Percentiles rank a stretch among this genome's conserved stretches.
phyloP scores from a whole-genome alignment of 1,140 invertebrate genomes.

The Solenopsis invicta region DNA sequence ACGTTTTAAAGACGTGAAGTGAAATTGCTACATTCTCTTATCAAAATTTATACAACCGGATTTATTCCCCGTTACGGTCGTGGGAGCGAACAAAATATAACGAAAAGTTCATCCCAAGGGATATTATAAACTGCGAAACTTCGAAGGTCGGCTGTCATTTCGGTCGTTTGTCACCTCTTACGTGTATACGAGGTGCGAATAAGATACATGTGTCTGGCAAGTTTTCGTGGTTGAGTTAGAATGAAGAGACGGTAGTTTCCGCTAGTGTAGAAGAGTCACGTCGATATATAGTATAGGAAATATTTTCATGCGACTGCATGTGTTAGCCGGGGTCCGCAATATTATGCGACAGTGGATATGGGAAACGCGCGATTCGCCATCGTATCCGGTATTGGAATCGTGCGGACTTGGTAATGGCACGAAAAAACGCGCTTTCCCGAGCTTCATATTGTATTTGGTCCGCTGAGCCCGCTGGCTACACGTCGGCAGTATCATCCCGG shows the following conservation, averaged over 20 bases:
- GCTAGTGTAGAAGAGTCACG: slow-evolving; percentile 15
- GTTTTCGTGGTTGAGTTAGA: slow-evolving; percentile 30
- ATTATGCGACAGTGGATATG: slow-evolving; percentile 19
- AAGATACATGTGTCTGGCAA: slow-evolving; percentile 51
- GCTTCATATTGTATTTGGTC: slow-evolving; percentile 53
- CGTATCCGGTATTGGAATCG: slow-evolving; percentile 36
- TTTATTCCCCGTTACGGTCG: background rate
- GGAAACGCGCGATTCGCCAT: slow-evolving; percentile 12
- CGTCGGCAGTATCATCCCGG: slow-evolving; percentile 44
- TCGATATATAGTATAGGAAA: background rate
- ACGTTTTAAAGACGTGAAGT: background rate
- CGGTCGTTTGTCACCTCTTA: slow-evolving; percentile 31
- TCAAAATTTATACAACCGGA: slow-evolving; percentile 24
- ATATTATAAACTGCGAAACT: slow-evolving; percentile 46
- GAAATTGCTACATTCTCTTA: background rate
- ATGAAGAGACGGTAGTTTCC: background rate
- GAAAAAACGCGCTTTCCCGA: background rate
- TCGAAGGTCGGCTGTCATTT: slow-evolving; percentile 45
- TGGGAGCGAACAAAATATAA: background rate
- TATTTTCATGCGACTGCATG: slow-evolving; percentile 8
- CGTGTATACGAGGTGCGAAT: slow-evolving; percentile 4
- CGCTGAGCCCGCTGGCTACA: slow-evolving; percentile 33
- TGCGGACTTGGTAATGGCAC: slow-evolving; percentile 7
- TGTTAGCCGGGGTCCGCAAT: background rate
- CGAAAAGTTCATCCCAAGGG: slow-evolving; percentile 11